phyloP scores from a whole-genome alignment of 2,113 vertebrate species.

The Axis porcinus region DNA sequence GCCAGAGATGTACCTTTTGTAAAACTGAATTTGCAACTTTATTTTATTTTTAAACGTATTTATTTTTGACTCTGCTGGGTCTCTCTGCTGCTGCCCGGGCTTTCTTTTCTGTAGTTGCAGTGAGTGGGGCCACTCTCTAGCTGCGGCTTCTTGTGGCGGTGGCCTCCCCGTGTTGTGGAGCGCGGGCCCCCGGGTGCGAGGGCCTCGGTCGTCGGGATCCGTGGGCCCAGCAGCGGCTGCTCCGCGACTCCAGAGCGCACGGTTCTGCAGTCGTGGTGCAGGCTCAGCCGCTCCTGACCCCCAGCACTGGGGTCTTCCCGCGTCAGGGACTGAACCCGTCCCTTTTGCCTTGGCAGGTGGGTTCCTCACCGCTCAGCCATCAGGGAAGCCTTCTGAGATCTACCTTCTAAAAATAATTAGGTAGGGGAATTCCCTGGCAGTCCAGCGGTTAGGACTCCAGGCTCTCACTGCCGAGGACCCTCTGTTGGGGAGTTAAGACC shows the following conservation, averaged over 20 bases:
- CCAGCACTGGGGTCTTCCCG: neutral
- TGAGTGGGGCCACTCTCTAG: neutral
- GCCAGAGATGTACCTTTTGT: neutral
- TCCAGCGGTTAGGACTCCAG: neutral
- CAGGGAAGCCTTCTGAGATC: neutral
- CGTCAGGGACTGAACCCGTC: neutral
- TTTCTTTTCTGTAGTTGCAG: neutral
- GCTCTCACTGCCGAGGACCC: neutral
- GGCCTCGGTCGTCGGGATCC: rapidly evolving
- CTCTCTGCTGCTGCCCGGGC: neutral
- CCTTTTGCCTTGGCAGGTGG: neutral
- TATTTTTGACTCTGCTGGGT: neutral
- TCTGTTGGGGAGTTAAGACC: neutral
- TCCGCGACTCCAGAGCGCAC: rapidly evolving
- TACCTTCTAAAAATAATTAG: neutral
- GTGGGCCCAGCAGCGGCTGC: neutral
- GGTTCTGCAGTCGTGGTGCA: no score
- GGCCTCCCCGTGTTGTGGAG: rapidly evolving
- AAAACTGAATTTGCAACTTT: neutral
- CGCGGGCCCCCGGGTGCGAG: rapidly evolving
- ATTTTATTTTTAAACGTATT: neutral
- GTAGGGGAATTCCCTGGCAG: neutral
- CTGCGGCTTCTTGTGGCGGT: neutral
- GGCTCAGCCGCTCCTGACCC: neutral
- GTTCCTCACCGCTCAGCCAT: neutral